Evolutionary conservation across 1,140 invertebrate species (phyloP).

Genomic region (Papilio polytes): DNA sequence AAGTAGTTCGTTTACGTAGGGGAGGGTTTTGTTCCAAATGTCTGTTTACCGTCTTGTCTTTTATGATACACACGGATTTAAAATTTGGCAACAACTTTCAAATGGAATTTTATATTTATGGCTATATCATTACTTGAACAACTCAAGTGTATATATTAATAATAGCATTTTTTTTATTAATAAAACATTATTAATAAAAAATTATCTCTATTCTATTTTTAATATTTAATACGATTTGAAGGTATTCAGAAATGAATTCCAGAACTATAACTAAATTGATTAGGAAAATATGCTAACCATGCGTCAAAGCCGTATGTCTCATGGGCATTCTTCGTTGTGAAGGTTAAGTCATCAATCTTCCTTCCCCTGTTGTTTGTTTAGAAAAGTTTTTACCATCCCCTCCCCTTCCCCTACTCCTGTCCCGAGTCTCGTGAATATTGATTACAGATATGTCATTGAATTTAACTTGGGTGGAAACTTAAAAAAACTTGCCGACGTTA

Average conservation of each 20-base stretch:
- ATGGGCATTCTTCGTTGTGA: conserved; percentile 37
- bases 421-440: conserved; percentile 49
- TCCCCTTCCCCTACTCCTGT: conserved; percentile 21
- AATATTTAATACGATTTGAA: no score
- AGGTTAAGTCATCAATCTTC: conserved; percentile 62
- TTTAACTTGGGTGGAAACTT: conserved; percentile 24
- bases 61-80: conserved; percentile 19
- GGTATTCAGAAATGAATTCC: no score
- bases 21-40: conserved; percentile 44
- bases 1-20: conserved; percentile 45
- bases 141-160: not conserved
- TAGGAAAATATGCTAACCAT: conserved; percentile 18
- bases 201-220: no score
- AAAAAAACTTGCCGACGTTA: conserved; percentile 5
- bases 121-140: not conserved
- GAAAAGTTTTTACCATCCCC: conserved; percentile 49
- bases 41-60: conserved; percentile 41
- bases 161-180: no score
- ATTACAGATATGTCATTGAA: conserved; percentile 48
- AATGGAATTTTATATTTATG: not conserved
- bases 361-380: conserved; percentile 53
- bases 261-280: not conserved
- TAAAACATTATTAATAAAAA: no score
- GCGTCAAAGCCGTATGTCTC: conserved; percentile 43
- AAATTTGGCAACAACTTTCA: not conserved